Evolutionary conservation across 1,140 invertebrate genomes (phyloP), one percentile per base, ranked within the genome.

Genomic region (Penaeus chinensis): DNA sequence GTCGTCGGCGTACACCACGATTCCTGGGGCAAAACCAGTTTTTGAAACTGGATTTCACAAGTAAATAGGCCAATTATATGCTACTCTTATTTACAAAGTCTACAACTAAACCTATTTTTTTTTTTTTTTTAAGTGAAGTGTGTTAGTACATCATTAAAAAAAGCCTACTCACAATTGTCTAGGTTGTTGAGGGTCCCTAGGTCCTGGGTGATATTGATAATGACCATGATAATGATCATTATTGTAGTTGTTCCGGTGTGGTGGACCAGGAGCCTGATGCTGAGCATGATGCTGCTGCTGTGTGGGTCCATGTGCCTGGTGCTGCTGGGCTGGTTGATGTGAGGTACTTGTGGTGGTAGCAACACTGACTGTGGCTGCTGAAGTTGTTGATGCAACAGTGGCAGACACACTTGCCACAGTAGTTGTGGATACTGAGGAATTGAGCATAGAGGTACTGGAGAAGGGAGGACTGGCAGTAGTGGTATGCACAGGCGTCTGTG

Each of bases 121-220:
- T 11, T 24, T 61, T 13, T 2, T 42, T 80, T 22, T 18, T 60
- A 61, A 63, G 13, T 5, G 65, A 61, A 13, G 32, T 65, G 65
- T 37, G n/a, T 74, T 54, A 60, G 16, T 20, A 66, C 69, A 66
- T 22, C n/a, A 74, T 37, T 61, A 74, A 60, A 18, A 81, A 76
- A 54, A 76, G 32, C 62, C 62, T 69, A 89, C 79, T 78, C 65
- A 87, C 71, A 89, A 80, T 76, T 77, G 83, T n/a, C 77, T 82
- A 24, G 77, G 71, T 54, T 65, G 79, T 69, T 87, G 84, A 61
- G 74, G 83, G 60, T 84, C 81, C n/a, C 69, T 89, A 74, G 82
- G 47, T 18, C 42, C 42, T 10, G 42, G 85, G 27, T 82, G 80
- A 19, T 66, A 80, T 24, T 74, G 85, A 24, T 69, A 79, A 20